A percentile compares a stretch with the other conserved stretches of the same genome.
phyloP scores from a whole-genome alignment of 2,113 vertebrate genomes.

The Boleophthalmus pectinirostris region DNA sequence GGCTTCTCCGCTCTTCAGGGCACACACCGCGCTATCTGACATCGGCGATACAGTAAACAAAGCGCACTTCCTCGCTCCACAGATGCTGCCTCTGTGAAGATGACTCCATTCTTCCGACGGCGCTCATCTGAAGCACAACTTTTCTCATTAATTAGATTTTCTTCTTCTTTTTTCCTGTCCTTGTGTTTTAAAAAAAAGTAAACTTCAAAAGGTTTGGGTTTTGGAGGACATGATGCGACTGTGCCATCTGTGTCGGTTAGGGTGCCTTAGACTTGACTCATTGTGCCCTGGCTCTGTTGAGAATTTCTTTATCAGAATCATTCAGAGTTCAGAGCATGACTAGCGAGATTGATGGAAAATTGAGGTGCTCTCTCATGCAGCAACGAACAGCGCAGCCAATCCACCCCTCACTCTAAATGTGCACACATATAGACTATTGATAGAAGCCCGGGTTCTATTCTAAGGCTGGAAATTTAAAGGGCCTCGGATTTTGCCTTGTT shows the following conservation, averaged over 20 bases:
- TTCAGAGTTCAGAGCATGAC: conserved; percentile 82
- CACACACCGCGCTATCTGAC: conserved; percentile 53
- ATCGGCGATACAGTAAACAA: conserved; percentile 64
- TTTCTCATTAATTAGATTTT: conserved; percentile 59
- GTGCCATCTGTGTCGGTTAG: conserved; percentile 15
- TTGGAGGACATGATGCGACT: conserved; percentile 27
- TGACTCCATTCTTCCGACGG: conserved; percentile 42
- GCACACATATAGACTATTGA: conserved; percentile 88
- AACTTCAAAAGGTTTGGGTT: conserved; percentile 16
- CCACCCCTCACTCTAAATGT: conserved; percentile 83
- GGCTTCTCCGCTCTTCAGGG: conserved; percentile 35
- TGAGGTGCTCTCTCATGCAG: conserved; percentile 83
- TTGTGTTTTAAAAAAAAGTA: neutral
- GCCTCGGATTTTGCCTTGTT: conserved; percentile 85
- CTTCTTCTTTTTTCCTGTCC: conserved; percentile 16
- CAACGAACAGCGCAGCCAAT: conserved; percentile 79
- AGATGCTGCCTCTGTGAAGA: conserved; percentile 32
- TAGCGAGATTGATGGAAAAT: conserved; percentile 84
- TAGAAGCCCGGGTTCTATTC: conserved; percentile 92
- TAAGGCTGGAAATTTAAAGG: conserved; percentile 82
- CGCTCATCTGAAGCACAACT: conserved; percentile 46
- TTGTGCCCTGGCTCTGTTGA: conserved; percentile 40
- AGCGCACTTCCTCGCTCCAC: conserved; percentile 36
- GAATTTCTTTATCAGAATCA: conserved; percentile 70
- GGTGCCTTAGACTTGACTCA: conserved; percentile 38